phyloP scores from a whole-genome alignment of 2,797 vertebrate species.

The Coendou prehensilis region DNA sequence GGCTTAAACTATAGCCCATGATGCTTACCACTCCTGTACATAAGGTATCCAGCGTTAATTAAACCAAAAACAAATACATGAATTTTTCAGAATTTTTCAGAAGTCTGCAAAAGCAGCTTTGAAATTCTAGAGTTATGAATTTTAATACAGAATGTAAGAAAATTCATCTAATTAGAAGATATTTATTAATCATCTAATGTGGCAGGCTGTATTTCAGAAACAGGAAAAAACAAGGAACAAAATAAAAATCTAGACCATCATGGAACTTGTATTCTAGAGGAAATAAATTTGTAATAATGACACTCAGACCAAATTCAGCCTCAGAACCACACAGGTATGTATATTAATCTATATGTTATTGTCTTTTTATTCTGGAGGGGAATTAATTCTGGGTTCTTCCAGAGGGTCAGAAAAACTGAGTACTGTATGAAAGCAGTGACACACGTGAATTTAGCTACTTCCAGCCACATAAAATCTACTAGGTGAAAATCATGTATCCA shows the following conservation, averaged over 20 bases:
- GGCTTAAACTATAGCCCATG: neutral
- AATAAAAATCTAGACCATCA: neutral
- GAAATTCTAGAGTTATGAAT: conserved; percentile 38
- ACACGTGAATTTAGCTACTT: neutral
- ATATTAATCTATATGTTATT: conserved; percentile 24
- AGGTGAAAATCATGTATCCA: neutral
- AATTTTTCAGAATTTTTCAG: conserved; percentile 21
- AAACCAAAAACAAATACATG: conserved; percentile 8
- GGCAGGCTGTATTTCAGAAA: neutral
- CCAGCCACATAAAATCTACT: conserved; percentile 9
- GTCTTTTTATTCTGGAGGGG: neutral
- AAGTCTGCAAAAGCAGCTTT: conserved; percentile 27
- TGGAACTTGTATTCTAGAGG: conserved; percentile 24
- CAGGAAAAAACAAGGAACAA: neutral
- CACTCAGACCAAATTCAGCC: conserved; percentile 25
- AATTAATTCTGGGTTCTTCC: neutral
- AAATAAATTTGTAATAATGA: conserved; percentile 28
- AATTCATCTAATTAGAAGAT: conserved; percentile 29
- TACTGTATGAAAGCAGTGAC: neutral
- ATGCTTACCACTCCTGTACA: neutral
- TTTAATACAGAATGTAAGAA: conserved; percentile 30
- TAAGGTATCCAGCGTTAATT: conserved; percentile 11
- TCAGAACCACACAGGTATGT: neutral
- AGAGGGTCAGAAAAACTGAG: neutral
- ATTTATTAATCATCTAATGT: neutral